phyloP scores from a whole-genome alignment of 2,113 vertebrate genomes.

The Stigmatopora nigra region DNA sequence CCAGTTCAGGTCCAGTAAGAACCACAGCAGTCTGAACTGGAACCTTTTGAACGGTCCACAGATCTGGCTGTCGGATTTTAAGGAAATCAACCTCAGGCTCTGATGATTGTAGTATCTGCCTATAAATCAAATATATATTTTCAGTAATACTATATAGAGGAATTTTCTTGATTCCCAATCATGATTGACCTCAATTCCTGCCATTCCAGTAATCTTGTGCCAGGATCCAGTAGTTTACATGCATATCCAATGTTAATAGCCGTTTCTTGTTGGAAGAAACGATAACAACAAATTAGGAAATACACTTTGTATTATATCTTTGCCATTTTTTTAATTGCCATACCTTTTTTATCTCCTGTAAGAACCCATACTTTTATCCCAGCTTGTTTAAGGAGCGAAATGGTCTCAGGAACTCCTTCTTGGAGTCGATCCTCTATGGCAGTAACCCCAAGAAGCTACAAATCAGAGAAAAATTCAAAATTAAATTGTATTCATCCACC shows the following conservation, averaged over 20 bases:
- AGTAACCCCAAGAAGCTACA: slow-evolving; percentile 83
- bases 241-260: slow-evolving; percentile 86
- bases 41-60: slow-evolving; percentile 37
- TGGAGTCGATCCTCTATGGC: slow-evolving; percentile 91
- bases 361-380: slow-evolving; percentile 90
- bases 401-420: slow-evolving; percentile 81
- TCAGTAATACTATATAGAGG: slow-evolving; percentile 26
- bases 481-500: background rate
- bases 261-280: slow-evolving; percentile 71
- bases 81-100: slow-evolving; percentile 57
- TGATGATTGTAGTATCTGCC: slow-evolving; percentile 73
- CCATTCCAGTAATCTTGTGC: slow-evolving; percentile 79
- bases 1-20: slow-evolving; percentile 81
- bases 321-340: background rate
- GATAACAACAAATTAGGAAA: background rate
- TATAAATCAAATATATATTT: slow-evolving; percentile 55
- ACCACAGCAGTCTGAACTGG: slow-evolving; percentile 71
- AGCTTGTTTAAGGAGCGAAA: slow-evolving; percentile 75
- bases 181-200: slow-evolving; percentile 73
- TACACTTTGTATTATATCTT: background rate
- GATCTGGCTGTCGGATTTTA: slow-evolving; percentile 35
- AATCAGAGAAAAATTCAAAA: background rate
- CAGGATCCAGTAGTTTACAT: slow-evolving; percentile 77
- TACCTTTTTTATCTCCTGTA: slow-evolving; percentile 94
- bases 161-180: slow-evolving; percentile 22